Percentiles rank a stretch among this genome's conserved stretches.
These are phyloP conservation scores for Netelia virgata DNA, from an alignment of 2,888 invertebrate genomes.

Conservation along the genomic window DNA sequence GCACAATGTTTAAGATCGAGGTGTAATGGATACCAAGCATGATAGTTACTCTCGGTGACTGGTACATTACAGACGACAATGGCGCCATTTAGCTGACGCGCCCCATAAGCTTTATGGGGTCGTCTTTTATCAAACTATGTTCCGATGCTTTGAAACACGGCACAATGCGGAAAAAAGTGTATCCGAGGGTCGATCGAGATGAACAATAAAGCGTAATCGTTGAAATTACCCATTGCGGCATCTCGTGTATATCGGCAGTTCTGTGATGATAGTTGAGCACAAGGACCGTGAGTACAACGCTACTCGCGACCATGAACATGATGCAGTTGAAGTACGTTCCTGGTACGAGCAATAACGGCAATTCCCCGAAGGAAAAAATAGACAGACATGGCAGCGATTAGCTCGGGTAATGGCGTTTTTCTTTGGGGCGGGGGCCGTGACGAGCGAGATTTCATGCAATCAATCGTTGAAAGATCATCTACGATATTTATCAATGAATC, in stretches of 20 bases:
- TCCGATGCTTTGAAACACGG: not conserved
- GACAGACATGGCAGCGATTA: conserved; percentile 80
- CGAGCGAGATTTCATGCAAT: conserved; percentile 55
- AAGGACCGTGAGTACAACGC: conserved; percentile 98
- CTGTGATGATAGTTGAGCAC: conserved; percentile 99
- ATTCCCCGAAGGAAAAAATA: conserved; percentile 63
- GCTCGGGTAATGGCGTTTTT: conserved; percentile 75
- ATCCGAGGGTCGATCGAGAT: not conserved
- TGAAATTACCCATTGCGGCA: conserved; percentile 97
- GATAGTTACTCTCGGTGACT: not conserved
- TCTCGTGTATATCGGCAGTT: conserved; percentile 97
- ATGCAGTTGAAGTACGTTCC: conserved; percentile 99
- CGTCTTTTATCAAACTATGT: not conserved
- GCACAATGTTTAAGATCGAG: conserved; percentile 34
- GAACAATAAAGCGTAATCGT: not conserved
- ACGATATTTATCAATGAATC: not conserved
- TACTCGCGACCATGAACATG: conserved; percentile 99
- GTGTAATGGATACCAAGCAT: not conserved
- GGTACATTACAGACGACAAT: not conserved
- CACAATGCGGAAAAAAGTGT: not conserved
- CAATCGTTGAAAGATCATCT: conserved; percentile 47
- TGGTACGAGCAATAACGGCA: conserved; percentile 85
- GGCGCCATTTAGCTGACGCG: not conserved
- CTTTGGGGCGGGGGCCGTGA: conserved; percentile 14
- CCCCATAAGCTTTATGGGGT: not conserved